Evolutionary conservation across 2,113 vertebrate genomes (phyloP), one percentile per base, ranked within the genome.

Genomic region (Atherinomorus stipes): DNA sequence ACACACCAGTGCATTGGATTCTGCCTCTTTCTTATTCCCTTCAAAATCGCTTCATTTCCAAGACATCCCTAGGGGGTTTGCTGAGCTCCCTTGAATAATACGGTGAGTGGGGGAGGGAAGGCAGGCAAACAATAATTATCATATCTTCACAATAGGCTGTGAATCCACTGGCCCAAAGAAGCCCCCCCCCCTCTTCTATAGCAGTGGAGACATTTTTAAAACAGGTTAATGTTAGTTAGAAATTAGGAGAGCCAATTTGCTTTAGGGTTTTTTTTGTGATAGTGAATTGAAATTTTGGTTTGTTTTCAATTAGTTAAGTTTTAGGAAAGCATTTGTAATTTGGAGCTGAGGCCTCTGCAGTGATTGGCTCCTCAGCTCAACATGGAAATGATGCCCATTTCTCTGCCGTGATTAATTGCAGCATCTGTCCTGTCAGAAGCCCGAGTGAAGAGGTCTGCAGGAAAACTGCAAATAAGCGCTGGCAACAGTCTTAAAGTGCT

Each of bases 371-470:
- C 84, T 8, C 64, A 87, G 93, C 92, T 92, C 84, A 63, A 79
- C 88, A 85, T 93, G 94, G 93, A 94, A 94, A 94, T 88, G 92
- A 93, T 96, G 95, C 95, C 95, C 94, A 93, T 95, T 97, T 96
- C 95, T 95, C 95, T 93, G 95, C 93, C 91, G 91, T 96, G 96
- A 98, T 98, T 98, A 97, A 98, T 98, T 97, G 96, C 95, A 96
- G 95, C 97, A 97, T 97, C 97, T 98, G 97, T 97, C 95, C 95
- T 96, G 97, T 98, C 96, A 98, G 95, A 95, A 95, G 94, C 94
- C 94, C 89, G 95, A 96, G 96, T 95, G 96, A 96, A 97, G 96
- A 96, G 96, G 96, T 96, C 96, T 95, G 96, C 95, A 93, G 95
- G 94, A 97, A 97, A 97, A 96, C 95, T 96, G 96, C 96, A 98